phyloP scores from a whole-genome alignment of 1,140 invertebrate species.

The Drosophila arawakana region DNA sequence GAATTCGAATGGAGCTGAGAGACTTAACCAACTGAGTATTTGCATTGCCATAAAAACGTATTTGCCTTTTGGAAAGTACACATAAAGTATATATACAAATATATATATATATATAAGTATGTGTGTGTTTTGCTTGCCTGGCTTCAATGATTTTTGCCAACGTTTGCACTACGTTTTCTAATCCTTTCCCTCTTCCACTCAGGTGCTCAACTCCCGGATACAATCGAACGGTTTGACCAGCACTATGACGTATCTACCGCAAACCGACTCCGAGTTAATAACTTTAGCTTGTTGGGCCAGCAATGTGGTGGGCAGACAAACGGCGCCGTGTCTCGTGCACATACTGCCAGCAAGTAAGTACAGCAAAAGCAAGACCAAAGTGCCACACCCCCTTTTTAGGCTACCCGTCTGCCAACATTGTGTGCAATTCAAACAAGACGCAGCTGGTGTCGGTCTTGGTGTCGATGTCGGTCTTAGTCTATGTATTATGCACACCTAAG shows the following conservation, averaged over 20 bases:
- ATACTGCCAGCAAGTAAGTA: constrained; percentile 91
- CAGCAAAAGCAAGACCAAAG: constrained; percentile 30
- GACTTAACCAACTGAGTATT: constrained; percentile 36
- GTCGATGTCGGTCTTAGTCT: constrained; percentile 34
- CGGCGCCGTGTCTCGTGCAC: constrained; percentile 92
- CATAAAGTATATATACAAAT: too few species aligned
- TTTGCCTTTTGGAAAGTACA: constrained; percentile 67
- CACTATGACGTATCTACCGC: constrained; percentile 88
- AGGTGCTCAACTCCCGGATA: constrained; percentile 86
- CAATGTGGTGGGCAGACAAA: constrained; percentile 92
- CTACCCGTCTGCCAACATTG: constrained; percentile 39
- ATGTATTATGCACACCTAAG: constrained; percentile 75
- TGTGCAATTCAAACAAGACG: constrained; percentile 68
- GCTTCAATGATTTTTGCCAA: constrained; percentile 45
- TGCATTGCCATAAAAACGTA: constrained; percentile 75
- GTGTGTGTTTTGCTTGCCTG: constrained; percentile 61
- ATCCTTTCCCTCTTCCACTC: constrained; percentile 57
- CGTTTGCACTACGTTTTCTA: constrained; percentile 48
- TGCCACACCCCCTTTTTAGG: not conserved
- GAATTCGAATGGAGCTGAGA: constrained; percentile 5
- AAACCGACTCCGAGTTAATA: constrained; percentile 89
- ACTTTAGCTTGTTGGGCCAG: constrained; percentile 94
- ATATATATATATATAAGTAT: too few species aligned
- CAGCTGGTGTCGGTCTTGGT: constrained; percentile 12
- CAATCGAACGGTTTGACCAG: constrained; percentile 88